Base-by-base conservation (phyloP, 2,797 vertebrate species). In the Helicolenus hilgendorfi region DNA sequence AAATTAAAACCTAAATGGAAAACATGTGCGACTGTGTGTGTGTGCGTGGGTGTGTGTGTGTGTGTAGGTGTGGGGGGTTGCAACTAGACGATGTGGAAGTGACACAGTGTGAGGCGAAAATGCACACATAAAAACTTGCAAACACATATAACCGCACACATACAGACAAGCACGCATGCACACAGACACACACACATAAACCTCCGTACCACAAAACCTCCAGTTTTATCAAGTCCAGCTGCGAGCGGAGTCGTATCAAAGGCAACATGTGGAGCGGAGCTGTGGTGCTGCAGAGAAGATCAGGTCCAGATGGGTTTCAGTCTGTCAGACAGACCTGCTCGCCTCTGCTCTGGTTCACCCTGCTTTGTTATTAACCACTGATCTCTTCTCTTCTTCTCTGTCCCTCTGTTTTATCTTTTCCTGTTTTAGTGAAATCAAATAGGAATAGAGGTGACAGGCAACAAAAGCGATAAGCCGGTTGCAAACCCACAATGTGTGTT, bases 221-320 rank as follows among this genome's bases (percentile, higher is more conserved):
- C 73, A 70, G 78, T 94, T 96, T 95, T 88, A 98, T 98, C 95
- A 89, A 96, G 96, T 95, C 94, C 98, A 98, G 98, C 98, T 98
- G 98, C 97, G 97, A 98, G 98, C 94, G 91, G 93, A 96, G 87
- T 67, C 75, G 94, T 97, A 98, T 99, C 98, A 98, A 98, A 98
- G 97, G 96, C 96, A 94, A 92, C 94, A 95, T 95, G 98, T 97
- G 97, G 96, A 98, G 98, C 97, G 96, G 98, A 97, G 97, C 88
- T 97, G 98, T 97, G 97, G 97, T 97, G 97, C 96, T 97, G 97
- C 97, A 95, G 96, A 97, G 97, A 97, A 97, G 98, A 99, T 98
- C 97, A 96, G 96, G 96, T 98, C 98, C 98, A 99, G 98, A 99
- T 99, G 98, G 89, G 81, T 79, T 87, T 79, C 84, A 75, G 92